Evolutionary conservation across 2,888 invertebrate genomes (phyloP), one percentile per base, ranked within the genome.

Genomic region (Ganaspis brasiliensis): DNA sequence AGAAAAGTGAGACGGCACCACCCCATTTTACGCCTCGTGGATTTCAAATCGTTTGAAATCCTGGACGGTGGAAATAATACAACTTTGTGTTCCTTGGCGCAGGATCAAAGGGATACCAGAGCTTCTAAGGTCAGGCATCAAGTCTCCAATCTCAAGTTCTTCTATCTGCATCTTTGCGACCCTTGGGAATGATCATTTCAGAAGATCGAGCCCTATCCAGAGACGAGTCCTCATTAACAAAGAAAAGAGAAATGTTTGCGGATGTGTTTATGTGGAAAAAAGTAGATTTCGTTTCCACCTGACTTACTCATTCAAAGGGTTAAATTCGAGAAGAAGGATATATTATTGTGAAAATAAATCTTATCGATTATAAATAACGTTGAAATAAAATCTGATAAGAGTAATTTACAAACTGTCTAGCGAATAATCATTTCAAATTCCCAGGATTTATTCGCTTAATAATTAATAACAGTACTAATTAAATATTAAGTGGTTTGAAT

Each of bases 61-160:
- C 85, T 84, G 87, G 82, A 78, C 84, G 85, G 87, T 88, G 88
- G 87, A 89, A 89, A 89, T 89, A 89, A 89, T 89, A 89, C 89
- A 89, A 89, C 88, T 89, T 89, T 89, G 87, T 88, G 87, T 89
- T 88, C 86, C 87, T 87, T 87, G 67, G 85, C 84, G 82, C 79
- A 83, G 83, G 87, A 89, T 89, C 89, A 89, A 89, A 89, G 89
- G 83, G 82, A 88, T 84, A 83, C 81, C 84, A 83, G 79, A 79
- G 78, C 72, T 73, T 72, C 75, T 77, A 45, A 67, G 67, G 67
- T 67, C 67, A 67, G 21, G 76, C 79, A 76, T 76, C 81, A 79
- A 79, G 77, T 78, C 84, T 86, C 82, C 83, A 82, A 87, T 87
- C 85, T 85, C 82, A 77, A 84, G 80, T 80, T 74, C 79, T 80